Evolutionary conservation across 2,888 invertebrate genomes (phyloP).

Genomic region (Lamellibrachia columna): DNA sequence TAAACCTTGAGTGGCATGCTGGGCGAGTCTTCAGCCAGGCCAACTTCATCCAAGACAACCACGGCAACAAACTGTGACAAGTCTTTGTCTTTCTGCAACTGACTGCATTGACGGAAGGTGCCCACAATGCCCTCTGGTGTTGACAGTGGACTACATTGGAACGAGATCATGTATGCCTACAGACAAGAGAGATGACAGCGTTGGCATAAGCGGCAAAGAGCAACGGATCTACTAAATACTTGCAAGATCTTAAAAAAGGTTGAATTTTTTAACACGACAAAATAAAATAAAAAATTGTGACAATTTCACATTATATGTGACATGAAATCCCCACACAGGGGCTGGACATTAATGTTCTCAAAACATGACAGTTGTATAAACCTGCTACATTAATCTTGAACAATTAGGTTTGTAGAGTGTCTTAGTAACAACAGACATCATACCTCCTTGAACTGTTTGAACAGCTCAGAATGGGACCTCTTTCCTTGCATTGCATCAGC

Average conservation of each 20-base stretch:
- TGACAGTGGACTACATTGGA: constrained; percentile 61
- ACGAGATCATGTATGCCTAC: constrained; percentile 60
- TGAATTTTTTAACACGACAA: no score
- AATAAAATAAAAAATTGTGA: no score
- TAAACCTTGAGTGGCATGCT: constrained; percentile 61
- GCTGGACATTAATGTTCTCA: no score
- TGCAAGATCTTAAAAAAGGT: background rate
- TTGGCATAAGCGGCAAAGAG: background rate
- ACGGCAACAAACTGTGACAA: constrained; percentile 55
- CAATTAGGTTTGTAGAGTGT: background rate
- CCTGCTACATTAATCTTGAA: no score
- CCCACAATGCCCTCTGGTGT: constrained; percentile 59
- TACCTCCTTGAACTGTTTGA: constrained; percentile 57
- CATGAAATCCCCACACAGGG: no score
- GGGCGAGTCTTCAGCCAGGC: constrained; percentile 60
- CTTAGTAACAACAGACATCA: constrained; percentile 45
- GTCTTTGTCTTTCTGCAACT: constrained; percentile 57
- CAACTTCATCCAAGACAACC: constrained; percentile 62
- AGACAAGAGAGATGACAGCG: background rate
- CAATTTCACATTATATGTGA: no score
- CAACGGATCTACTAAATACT: background rate
- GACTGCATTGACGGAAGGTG: constrained; percentile 57
- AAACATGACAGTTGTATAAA: no score
- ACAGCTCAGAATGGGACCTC: constrained; percentile 51
- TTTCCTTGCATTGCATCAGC: constrained; percentile 61